A percentile compares a stretch with the other conserved stretches of the same genome.
Conservation (phyloP, 1,140 invertebrate genomes). For the Pseudomyrmex dendroicus region DNA sequence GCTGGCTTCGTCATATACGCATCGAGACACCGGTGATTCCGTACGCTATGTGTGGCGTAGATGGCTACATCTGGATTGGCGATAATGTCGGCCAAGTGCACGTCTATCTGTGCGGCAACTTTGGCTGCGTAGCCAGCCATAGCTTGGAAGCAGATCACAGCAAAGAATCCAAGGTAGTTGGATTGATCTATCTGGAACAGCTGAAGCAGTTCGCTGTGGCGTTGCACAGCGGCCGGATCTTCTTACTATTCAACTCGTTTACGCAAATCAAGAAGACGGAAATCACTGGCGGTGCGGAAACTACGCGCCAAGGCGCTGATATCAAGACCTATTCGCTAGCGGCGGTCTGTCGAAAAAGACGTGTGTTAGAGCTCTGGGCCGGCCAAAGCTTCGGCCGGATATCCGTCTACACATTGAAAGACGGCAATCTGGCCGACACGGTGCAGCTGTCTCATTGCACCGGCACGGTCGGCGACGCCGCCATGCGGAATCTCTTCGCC, state of each 20-base stretch:
- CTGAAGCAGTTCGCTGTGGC: conserved; percentile 90
- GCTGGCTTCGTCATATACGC: conserved; percentile 86
- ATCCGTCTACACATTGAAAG: conserved; percentile 88
- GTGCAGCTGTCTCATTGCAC: conserved; percentile 71
- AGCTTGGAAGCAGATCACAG: conserved; percentile 84
- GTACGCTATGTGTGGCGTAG: conserved; percentile 89
- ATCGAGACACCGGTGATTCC: conserved; percentile 86
- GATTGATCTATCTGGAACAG: conserved; percentile 88
- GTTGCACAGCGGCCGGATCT: conserved; percentile 90
- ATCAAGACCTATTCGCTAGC: conserved; percentile 82
- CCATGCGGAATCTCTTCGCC: conserved; percentile 81
- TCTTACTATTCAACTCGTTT: conserved; percentile 86
- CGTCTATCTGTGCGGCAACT: conserved; percentile 87
- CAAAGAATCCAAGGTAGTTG: conserved; percentile 86
- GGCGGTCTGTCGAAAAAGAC: conserved; percentile 77
- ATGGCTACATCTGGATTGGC: conserved; percentile 93
- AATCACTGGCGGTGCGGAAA: conserved; percentile 68
- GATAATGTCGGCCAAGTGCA: conserved; percentile 93
- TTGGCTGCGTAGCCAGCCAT: conserved; percentile 84
- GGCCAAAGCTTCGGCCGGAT: conserved; percentile 91
- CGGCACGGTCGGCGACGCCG: conserved; percentile 66
- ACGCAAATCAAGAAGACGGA: conserved; percentile 82
- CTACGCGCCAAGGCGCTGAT: conserved; percentile 62
- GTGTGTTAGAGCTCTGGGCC: conserved; percentile 87
- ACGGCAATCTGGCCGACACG: conserved; percentile 79